phyloP scores from a whole-genome alignment of 2,888 invertebrate genomes.

The Habroteleia sp. region DNA sequence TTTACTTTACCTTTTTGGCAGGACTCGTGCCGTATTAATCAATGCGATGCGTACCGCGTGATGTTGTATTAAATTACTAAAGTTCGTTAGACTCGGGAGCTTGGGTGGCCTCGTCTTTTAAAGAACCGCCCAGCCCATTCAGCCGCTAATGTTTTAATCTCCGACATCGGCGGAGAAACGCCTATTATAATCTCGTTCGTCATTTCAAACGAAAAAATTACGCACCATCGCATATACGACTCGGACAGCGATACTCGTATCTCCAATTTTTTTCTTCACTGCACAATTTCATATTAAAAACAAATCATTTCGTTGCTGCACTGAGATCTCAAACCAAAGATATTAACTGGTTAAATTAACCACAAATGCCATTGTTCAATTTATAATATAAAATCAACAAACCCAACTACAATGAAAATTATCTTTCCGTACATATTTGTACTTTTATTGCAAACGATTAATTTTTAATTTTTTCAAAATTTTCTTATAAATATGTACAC shows the following conservation, averaged over 20 bases:
- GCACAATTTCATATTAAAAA: no score
- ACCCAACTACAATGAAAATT: no score
- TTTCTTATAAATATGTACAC: no score
- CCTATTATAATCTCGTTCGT: conserved; percentile 61
- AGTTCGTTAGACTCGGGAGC: conserved; percentile 53
- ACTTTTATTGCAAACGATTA: no score
- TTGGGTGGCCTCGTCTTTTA: conserved; percentile 58
- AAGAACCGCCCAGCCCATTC: conserved; percentile 56
- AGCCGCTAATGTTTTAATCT: conserved; percentile 59
- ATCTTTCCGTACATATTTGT: no score
- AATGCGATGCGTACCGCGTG: conserved; percentile 38
- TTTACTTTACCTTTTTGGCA: conserved; percentile 13
- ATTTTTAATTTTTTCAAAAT: no score
- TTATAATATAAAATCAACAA: no score
- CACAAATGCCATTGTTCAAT: no score
- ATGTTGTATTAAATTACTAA: conserved; percentile 50
- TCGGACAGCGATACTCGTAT: conserved; percentile 8
- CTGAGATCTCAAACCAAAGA: no score
- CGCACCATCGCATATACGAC: conserved; percentile 22
- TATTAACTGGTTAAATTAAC: no score
- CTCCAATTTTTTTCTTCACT: no score
- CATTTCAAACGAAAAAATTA: conserved; percentile 43
- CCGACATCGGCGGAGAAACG: conserved; percentile 48
- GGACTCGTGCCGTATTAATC: conserved; percentile 47
- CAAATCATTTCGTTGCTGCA: no score